Evolutionary conservation across 2,113 vertebrate genomes (phyloP), one percentile per base, ranked within the genome.

Genomic region (Misgurnus anguillicaudatus): DNA sequence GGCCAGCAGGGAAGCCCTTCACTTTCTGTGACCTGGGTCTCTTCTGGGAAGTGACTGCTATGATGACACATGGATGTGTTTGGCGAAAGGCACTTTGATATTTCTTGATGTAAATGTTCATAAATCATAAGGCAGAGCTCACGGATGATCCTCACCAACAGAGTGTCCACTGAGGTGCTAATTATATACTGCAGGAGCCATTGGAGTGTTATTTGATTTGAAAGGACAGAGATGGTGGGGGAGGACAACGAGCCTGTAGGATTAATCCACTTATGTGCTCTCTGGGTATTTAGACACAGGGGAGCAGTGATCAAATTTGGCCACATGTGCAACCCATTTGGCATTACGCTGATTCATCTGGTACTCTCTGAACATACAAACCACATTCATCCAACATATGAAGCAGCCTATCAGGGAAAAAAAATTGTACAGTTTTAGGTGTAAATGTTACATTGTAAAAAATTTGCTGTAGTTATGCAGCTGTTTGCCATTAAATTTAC

Each of bases 141-240:
- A 75, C 67, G 61, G 69, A 61, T 62, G 36, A 69, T 66, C 69
- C 24, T 61, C 77, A 70, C 61, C 42, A 24, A 64, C 72, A 73
- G 82, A 72, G 71, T 68, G 77, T 65, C 82, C 60, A 24, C 67
- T 81, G 72, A 83, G 80, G 80, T 79, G 82, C 89, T 93, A 92
- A 94, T 93, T 90, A 91, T 81, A 84, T 81, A 89, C 86, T 87
- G 81, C 86, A 90, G 85, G 85, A 87, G 84, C 87, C 78, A 83
- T 82, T 90, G 86, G 88, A 87, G 82, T 89, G 87, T 92, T 89
- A 91, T 93, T 92, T 84, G 82, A 90, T 90, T 88, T 87, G 64
- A 89, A 86, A 70, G 85, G 80, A 31, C 24, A 75, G 83, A 75
- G 81, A 86, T 48, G 38, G 71, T 85, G 88, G 88, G 86, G 85